Evolutionary conservation across 2,113 vertebrate species (phyloP).

Genomic region (Strix aluco): DNA sequence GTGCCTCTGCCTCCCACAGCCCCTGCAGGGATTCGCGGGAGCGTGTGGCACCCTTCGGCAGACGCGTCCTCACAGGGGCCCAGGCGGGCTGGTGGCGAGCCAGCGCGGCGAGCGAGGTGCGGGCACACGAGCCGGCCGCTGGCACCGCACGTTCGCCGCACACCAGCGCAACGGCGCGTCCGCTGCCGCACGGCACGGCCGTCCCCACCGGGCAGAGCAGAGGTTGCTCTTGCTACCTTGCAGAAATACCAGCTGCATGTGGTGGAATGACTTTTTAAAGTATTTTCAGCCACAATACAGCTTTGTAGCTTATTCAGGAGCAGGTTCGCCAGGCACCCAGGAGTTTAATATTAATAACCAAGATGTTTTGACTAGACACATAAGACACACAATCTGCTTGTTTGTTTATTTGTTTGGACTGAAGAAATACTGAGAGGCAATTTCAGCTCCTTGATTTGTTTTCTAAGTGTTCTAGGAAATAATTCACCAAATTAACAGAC

Average conservation of each 20-base stretch:
- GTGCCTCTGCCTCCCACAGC: rapidly evolving
- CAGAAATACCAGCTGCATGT: neutral
- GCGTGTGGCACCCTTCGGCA: neutral
- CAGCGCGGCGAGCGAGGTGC: neutral
- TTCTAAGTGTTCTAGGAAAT: neutral
- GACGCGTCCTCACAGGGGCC: too few relatives aligned
- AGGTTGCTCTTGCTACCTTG: too few relatives aligned
- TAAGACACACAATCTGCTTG: neutral
- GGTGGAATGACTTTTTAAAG: neutral
- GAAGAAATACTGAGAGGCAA: neutral
- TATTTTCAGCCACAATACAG: neutral
- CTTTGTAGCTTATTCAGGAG: neutral
- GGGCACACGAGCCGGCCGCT: rapidly evolving
- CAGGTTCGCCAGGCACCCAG: neutral
- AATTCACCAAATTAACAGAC: neutral
- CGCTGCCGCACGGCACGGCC: too few relatives aligned
- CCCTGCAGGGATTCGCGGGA: neutral
- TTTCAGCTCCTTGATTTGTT: neutral
- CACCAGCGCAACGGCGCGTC: too few relatives aligned
- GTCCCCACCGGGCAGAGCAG: too few relatives aligned
- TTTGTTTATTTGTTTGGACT: neutral
- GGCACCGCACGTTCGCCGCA: neutral
- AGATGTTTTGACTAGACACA: neutral
- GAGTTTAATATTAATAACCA: neutral
- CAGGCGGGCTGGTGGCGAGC: neutral